Base-by-base conservation (phyloP, 92 coral and sea anemone genomes). In the Epizoanthus ramosus region DNA sequence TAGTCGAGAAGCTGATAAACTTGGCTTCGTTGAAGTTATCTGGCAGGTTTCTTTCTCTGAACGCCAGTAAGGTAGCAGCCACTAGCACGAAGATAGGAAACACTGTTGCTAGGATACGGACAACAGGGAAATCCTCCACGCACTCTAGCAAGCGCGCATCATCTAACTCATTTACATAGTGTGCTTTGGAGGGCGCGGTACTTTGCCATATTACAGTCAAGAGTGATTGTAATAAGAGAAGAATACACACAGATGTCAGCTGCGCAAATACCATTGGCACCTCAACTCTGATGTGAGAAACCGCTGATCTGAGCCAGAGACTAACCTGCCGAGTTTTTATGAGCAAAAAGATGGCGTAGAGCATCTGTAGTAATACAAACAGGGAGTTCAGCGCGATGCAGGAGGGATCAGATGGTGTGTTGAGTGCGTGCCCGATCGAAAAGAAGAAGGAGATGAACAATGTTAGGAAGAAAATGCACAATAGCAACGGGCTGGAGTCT, bases 1-100 rank as follows among this genome's bases (percentile, higher is more conserved):
- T 92, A 2, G 99, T 90, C 4, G 98, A 70, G 88, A 97, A 97
- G 72, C 99, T 97, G 59, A 90, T 79, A 57, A 90, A 90, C 90
- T 97, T 97, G 0, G 99, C 94, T 53, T 97, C 98, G 91, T 88
- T 90, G 87, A 92, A 91, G 58, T 93, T 93, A 31, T 89, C 92
- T 18, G 95, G 90, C 18, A 83, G 19, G 85, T 91, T 90, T 65
- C 99, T 81, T 68, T 97, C 99, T 68, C 88, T 91, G 80, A 92
- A 97, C 41, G 98, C 86, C 18, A 94, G 56, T 39, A 87, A 71
- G 10, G 99, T 97, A 19, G 98, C 97, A 28, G 85, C 22, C 17
- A 90, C 79, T 18, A 97, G 95, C 9, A 97, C 87, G 24, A 80
- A 41, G 8, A 89, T 60, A 4, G 99, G 98, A 41, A 85, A 83